Conservation (phyloP, 2,797 vertebrate species). For the Pristis pectinata region DNA sequence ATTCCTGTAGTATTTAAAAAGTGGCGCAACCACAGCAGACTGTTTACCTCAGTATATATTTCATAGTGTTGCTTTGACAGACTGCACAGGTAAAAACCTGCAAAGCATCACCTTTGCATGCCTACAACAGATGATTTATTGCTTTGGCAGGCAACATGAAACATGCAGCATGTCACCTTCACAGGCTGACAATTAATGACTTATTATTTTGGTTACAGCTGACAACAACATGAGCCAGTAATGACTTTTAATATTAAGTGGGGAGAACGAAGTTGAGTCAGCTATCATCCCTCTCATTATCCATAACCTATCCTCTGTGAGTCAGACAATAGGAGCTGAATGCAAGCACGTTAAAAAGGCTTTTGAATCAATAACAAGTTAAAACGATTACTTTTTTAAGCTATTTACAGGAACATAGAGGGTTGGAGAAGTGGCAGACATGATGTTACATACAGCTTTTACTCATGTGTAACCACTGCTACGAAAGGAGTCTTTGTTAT, state of each 20-base stretch:
- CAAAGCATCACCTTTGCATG: neutral
- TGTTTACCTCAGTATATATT: neutral
- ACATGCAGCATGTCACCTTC: neutral
- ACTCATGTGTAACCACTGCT: neutral
- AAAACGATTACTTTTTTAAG: neutral
- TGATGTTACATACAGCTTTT: neutral
- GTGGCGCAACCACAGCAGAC: neutral
- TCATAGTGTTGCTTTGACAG: neutral
- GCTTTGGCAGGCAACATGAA: neutral
- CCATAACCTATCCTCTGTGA: neutral
- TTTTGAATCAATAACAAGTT: constrained; percentile 12
- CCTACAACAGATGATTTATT: neutral
- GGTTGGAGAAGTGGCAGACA: neutral
- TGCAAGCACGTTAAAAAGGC: neutral
- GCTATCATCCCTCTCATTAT: neutral
- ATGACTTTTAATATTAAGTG: constrained; percentile 10
- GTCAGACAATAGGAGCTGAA: neutral
- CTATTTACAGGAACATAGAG: neutral
- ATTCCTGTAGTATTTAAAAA: constrained; percentile 7
- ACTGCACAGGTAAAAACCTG: constrained; percentile 13
- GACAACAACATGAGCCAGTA: constrained; percentile 14
- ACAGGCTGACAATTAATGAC: neutral
- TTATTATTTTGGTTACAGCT: constrained; percentile 14
- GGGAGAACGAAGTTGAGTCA: neutral
- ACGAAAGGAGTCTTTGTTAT: neutral